phyloP scores from a whole-genome alignment of 2,113 vertebrate genomes.

The Natator depressus region DNA sequence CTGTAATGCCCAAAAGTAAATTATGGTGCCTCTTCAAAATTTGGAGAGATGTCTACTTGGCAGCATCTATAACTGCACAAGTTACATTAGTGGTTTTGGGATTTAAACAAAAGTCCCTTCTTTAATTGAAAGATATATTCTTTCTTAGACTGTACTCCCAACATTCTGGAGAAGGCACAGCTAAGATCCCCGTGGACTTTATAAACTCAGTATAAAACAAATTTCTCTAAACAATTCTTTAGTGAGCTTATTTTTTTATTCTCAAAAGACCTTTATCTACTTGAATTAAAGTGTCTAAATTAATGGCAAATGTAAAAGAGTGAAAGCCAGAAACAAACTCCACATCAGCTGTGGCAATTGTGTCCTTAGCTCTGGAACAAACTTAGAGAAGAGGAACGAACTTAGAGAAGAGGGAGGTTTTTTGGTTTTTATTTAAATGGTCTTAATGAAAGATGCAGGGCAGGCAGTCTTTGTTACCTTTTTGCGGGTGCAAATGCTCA shows the following conservation, averaged over 20 bases:
- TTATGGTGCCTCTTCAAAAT: background rate
- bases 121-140: background rate
- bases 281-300: background rate
- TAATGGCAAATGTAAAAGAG: background rate
- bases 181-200: too few relatives aligned
- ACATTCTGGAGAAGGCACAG: background rate
- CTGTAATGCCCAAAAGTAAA: background rate
- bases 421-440: background rate
- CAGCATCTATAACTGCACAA: accelerated
- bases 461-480: background rate
- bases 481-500: background rate
- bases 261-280: background rate
- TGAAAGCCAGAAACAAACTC: background rate
- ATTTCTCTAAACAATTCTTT: background rate
- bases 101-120: background rate
- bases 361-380: background rate
- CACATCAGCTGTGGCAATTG: background rate
- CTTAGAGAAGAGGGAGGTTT: background rate
- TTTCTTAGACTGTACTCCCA: background rate
- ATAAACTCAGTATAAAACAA: background rate
- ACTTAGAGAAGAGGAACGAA: background rate
- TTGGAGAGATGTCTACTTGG: background rate
- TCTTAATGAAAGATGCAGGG: background rate
- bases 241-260: background rate
- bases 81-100: background rate